A percentile compares a stretch with the other conserved stretches of the same genome.
phyloP scores from a whole-genome alignment of 2,888 invertebrate species.

The Ametastegia equiseti region DNA sequence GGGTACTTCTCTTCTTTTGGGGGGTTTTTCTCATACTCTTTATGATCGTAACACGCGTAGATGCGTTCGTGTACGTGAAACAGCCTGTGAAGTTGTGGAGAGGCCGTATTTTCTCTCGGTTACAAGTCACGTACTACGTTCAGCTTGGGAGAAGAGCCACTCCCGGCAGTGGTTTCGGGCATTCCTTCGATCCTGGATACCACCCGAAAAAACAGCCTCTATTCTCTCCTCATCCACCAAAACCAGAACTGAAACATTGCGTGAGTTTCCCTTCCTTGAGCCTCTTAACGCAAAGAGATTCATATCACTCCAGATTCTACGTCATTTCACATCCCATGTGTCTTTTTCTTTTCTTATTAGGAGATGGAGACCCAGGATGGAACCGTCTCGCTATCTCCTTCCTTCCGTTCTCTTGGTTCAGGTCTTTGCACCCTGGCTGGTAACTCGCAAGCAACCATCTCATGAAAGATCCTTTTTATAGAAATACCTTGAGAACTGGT shows the following conservation, averaged over 20 bases:
- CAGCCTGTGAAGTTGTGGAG: background rate
- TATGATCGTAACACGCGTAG: no score
- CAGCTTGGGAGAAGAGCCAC: conserved; percentile 39
- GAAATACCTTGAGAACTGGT: conserved; percentile 64
- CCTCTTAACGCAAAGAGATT: conserved; percentile 38
- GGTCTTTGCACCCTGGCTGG: background rate
- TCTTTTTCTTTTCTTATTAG: no score
- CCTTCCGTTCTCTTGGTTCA: background rate
- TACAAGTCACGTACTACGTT: conserved; percentile 68
- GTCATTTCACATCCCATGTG: no score
- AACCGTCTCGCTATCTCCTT: background rate
- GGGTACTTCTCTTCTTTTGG: no score
- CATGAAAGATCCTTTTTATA: conserved; percentile 53
- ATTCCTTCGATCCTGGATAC: conserved; percentile 61
- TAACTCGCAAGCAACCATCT: background rate
- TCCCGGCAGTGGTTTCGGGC: conserved; percentile 59
- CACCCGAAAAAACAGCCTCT: conserved; percentile 46
- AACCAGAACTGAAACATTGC: conserved; percentile 9
- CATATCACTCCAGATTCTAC: no score
- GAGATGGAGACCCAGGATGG: no score
- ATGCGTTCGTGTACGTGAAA: no score
- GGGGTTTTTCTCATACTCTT: no score
- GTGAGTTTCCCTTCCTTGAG: background rate
- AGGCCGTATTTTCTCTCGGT: conserved; percentile 60
- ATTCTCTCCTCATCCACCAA: conserved; percentile 45